A percentile compares a stretch with the other conserved stretches of the same genome.
Conservation (phyloP, 2,888 invertebrate genomes). For the Hirtodrosophila alboralis region DNA sequence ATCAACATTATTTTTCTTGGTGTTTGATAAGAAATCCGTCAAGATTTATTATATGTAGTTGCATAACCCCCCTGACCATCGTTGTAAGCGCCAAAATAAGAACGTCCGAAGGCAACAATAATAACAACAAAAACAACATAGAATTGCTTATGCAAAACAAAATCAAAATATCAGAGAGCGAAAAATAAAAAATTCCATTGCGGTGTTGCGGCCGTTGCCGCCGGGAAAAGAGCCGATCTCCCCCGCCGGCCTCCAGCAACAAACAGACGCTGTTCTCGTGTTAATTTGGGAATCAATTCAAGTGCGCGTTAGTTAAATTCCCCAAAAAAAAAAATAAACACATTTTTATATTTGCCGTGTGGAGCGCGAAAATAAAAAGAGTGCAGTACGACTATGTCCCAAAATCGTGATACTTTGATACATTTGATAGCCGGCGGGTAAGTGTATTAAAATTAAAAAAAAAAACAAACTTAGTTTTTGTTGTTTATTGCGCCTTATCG, state of each 20-base stretch:
- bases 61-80: slow-evolving; percentile 47
- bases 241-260: slow-evolving; percentile 31
- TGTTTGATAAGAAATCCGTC: slow-evolving; percentile 42
- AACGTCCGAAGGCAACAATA: slow-evolving; percentile 31
- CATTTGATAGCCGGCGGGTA: slow-evolving; percentile 98
- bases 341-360: not conserved
- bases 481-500: slow-evolving; percentile 45
- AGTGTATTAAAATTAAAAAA: slow-evolving; percentile 84
- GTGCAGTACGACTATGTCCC: slow-evolving; percentile 77
- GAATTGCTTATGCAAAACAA: slow-evolving; percentile 35
- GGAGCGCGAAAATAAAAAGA: slow-evolving; percentile 7
- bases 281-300: slow-evolving; percentile 11
- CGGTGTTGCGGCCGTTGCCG: slow-evolving; percentile 51
- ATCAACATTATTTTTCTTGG: slow-evolving; percentile 1
- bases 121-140: slow-evolving; percentile 18
- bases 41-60: slow-evolving; percentile 41
- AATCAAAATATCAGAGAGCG: slow-evolving; percentile 21
- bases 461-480: slow-evolving; percentile 19
- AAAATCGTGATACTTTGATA: slow-evolving; percentile 93
- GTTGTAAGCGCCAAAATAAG: slow-evolving; percentile 56
- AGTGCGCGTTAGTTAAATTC: slow-evolving; percentile 43
- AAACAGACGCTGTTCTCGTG: slow-evolving; percentile 17
- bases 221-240: slow-evolving; percentile 43
- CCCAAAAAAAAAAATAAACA: no score
- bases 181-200: slow-evolving; percentile 39